Base-by-base conservation (phyloP, 2,888 invertebrate genomes). In the Cheilosia vernalis region DNA sequence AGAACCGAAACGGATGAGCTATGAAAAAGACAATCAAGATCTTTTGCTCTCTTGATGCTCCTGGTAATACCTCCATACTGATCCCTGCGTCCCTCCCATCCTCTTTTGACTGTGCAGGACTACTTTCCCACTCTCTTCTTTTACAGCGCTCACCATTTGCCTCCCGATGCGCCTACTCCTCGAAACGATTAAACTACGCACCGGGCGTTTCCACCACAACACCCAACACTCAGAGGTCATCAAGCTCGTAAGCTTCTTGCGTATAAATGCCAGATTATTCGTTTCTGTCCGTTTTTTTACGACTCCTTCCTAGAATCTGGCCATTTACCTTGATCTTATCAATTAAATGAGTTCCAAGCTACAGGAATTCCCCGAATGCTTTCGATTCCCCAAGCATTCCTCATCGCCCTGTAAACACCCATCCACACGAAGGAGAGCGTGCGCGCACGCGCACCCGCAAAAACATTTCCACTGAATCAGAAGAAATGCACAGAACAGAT, bases 361-460 rank as follows among this genome's bases (percentile, higher is more conserved):
- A 5, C 21, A 17, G 37, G 40, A 83, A 80, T 84, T 80, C 84
- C 30, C 33, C 64, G 74, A 84, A 80, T 84, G 69, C 74, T 60
- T 64, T 69, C 40, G 40, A 69, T 73, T 79, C 66, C 53, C 72
- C 61, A 63, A 58, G 37, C 74, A 69, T 69, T 69, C 61, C 21
- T 64, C 24, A 56, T 24, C 47, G 30, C 66, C 51, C 66, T 42
- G 6, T 37, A 51, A 47, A 78, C 24, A 27, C 27, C 19, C 33
- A 56, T 49, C 55, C 30, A 17, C 30, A 55, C 56, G 30, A 63
- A 63, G 42, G 55, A 10, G 15, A 42, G 15, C 33, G 15, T 44
- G 33, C 55, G 47, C 30, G 24, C 64, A 56, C 13, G 37, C 37
- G 10, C 37, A 10, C 37, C 10, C 49, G 40, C 56, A 66, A 66